A percentile compares a stretch with the other conserved stretches of the same genome.
Evolutionary conservation across 2,113 vertebrate genomes (phyloP).

Genomic region (Ramphastos sulfuratus): DNA sequence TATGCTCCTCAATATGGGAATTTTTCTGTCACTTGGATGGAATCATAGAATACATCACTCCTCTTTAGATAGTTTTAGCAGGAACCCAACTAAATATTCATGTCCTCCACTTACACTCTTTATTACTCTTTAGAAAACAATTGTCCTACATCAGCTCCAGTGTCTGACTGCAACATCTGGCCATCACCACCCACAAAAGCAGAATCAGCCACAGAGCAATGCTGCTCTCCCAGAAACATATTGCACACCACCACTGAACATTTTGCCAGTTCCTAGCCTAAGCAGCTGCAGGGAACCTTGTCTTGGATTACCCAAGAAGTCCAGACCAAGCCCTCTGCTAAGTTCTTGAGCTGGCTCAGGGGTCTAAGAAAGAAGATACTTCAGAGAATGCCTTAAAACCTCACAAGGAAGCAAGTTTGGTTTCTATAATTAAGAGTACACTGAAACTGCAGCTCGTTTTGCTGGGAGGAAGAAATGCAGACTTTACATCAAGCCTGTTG

Average conservation of each 20-base stretch:
- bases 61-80: not conserved
- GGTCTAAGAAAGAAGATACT: not conserved
- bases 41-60: not conserved
- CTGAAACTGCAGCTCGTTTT: not conserved
- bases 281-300: not conserved
- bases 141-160: not conserved
- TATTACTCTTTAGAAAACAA: slow-evolving; percentile 17
- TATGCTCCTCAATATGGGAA: not conserved
- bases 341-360: not conserved
- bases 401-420: not conserved
- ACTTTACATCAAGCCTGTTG: not conserved
- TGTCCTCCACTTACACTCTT: not conserved
- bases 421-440: not conserved
- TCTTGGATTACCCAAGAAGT: not conserved
- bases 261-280: not conserved
- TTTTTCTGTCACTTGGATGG: slow-evolving; percentile 2
- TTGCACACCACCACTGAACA: not conserved
- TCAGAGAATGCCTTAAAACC: not conserved
- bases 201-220: not conserved
- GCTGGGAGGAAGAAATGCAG: not conserved
- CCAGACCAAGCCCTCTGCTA: not conserved
- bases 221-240: not conserved
- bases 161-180: not conserved
- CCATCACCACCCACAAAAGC: not conserved
- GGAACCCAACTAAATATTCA: slow-evolving; percentile 25